Evolutionary conservation across 2,888 invertebrate species (phyloP).

Genomic region (Galerucella calmariensis): DNA sequence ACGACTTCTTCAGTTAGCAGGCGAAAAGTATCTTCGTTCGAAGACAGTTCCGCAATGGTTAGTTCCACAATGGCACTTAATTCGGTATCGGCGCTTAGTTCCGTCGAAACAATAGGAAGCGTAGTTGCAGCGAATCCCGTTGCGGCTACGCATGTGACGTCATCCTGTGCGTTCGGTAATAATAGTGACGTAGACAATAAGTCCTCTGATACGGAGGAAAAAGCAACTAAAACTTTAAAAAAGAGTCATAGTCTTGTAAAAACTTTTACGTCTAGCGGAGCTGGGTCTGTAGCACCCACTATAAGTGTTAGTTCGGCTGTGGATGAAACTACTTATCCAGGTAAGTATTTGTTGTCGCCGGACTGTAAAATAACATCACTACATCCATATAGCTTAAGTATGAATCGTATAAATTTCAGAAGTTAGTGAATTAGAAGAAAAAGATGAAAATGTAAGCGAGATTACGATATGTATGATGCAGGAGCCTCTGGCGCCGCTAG

Average conservation of each 20-base stretch:
- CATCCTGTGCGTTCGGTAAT: slow-evolving; percentile 48
- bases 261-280: slow-evolving; percentile 62
- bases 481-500: slow-evolving; percentile 72
- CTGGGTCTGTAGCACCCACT: slow-evolving; percentile 66
- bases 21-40: slow-evolving; percentile 66
- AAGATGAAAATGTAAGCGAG: slow-evolving; percentile 32
- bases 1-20: slow-evolving; percentile 55
- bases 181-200: slow-evolving; percentile 61
- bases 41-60: slow-evolving; percentile 60
- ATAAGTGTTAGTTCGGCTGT: slow-evolving; percentile 81
- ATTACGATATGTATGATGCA: slow-evolving; percentile 30
- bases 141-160: slow-evolving; percentile 7
- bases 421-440: slow-evolving; percentile 39
- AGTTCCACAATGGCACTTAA: slow-evolving; percentile 49
- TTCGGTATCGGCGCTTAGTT: slow-evolving; percentile 43
- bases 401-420: background rate
- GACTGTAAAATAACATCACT: background rate
- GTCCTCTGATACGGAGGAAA: slow-evolving; percentile 46
- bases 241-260: slow-evolving; percentile 63
- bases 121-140: slow-evolving; percentile 10
- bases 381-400: background rate
- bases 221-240: slow-evolving; percentile 58
- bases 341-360: background rate
- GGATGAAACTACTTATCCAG: slow-evolving; percentile 66
- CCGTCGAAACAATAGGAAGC: slow-evolving; percentile 16